Base-by-base conservation (phyloP, 35 echinoderm and acorn worm genomes). In the Anneissia japonica region DNA sequence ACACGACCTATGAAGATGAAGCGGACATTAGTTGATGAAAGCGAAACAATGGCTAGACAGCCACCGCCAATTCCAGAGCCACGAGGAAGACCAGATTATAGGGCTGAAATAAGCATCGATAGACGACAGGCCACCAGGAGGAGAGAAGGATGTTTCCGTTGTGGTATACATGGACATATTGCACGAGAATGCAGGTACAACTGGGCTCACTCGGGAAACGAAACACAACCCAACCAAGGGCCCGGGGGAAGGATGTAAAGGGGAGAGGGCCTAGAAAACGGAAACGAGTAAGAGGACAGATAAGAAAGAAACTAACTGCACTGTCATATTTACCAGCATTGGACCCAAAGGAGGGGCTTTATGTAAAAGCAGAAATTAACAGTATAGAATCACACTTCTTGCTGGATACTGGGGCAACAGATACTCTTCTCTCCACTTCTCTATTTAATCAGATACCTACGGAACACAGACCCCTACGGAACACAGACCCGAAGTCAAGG, bases 331-430 rank as follows among this genome's bases (percentile, higher is more conserved):
- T 12, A 26, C 55, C 55, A 12, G 14, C 30, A 43, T 34, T 31
- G 2, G 86, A 79, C n/a, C 64, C 86, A 79, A 87, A 80, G 81
- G 64, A 87, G 46, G 86, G 86, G 30, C 32, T 87, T 21, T 87
- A 80, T 33, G 38, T 80, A 35, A 23, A 4, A 80, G 86, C 75
- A 0, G 31, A 46, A 33, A 10, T 87, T 9, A 35, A 77, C 9
- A 34, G 37, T 19, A 46, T 51, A 32, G 36, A 80, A n/a, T 37
- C 39, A 13, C 74, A 76, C 14, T 74, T 87, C 56, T 31, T 87
- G 4, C 31, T 87, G 4, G 76, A 87, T 31, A 81, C 86, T 12
- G 86, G 86, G 9, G 36, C 86, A 14, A 80, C 86, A 9, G 30
- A 87, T 76, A 87, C 75, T 0, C 34, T 87, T 13, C 77, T 87